Evolutionary conservation across 1,140 invertebrate genomes (phyloP), one percentile per base, ranked within the genome.

Genomic region (Lepidurus arcticus): DNA sequence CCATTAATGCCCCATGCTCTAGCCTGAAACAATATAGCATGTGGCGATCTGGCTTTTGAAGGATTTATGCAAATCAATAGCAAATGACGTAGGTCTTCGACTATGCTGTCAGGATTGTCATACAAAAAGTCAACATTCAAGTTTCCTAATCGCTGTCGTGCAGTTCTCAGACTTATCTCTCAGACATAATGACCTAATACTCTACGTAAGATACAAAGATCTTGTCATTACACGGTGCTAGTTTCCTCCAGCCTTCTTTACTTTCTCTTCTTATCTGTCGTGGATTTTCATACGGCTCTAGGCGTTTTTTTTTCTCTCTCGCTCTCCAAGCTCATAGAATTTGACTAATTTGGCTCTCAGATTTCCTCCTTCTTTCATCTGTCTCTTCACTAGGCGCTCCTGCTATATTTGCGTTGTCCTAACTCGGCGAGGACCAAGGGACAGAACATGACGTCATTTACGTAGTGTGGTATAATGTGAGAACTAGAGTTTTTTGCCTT

Each of bases 101-200:
- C 45, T 34, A 34, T 34, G 34, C 34, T 34, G 1, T 34, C 34
- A 34, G 34, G 34, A 9, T 76, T 21, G n/a, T 44, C 21, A 34
- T n/a, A 42, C 13, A 42, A 73, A 10, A 73, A 43, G 42, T 73
- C 24, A 21, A 43, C 34, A 24, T 42, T 42, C 42, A 42, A 44
- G 42, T 45, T 3, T 1, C 45, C 73, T 26, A 26, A 43, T 74
- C 16, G 79, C 45, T 24, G 79, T n/a, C 11, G 43, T 42, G 44
- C n/a, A 34, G 9, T n/a, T 79, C 34, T 21, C 74, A 13, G 24
- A 43, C 11, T 44, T 7, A 80, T 73, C 78, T 80, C 24, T 10
- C 13, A 5, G 6, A 34, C 34, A 3, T 34, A 34, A 34, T 34
- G 3, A 34, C 34, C 34, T 34, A 34, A 34, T 34, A 34, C 34